These are phyloP conservation scores for Dorcus hopei DNA, from an alignment of 2,888 invertebrate genomes.

Conservation along the genomic window DNA sequence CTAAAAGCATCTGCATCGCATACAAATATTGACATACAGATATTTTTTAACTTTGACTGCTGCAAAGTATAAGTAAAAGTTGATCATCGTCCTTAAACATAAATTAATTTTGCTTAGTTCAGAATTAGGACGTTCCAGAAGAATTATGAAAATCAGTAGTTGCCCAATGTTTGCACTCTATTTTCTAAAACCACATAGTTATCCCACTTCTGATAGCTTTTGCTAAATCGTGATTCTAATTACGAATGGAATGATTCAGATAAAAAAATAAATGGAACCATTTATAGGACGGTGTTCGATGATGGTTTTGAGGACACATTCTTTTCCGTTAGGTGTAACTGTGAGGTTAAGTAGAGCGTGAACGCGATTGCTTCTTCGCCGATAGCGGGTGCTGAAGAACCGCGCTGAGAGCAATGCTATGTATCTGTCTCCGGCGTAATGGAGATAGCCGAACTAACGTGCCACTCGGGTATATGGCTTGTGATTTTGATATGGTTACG, in stretches of 20 bases:
- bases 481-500: slow-evolving; percentile 36
- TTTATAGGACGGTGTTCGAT: neutral
- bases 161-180: too few species aligned
- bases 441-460: slow-evolving; percentile 36
- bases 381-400: slow-evolving; percentile 26
- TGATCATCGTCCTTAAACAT: too few species aligned
- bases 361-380: slow-evolving; percentile 37
- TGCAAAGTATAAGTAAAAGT: too few species aligned
- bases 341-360: slow-evolving; percentile 41
- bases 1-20: neutral
- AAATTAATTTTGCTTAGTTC: too few species aligned
- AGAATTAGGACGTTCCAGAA: too few species aligned
- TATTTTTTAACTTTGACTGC: too few species aligned
- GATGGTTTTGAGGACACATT: slow-evolving; percentile 20
- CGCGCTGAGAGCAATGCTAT: slow-evolving; percentile 37
- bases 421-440: slow-evolving; percentile 37
- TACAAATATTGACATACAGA: neutral
- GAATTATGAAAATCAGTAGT: too few species aligned
- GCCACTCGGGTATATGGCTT: slow-evolving; percentile 38
- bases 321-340: slow-evolving; percentile 31
- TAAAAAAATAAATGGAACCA: too few species aligned
- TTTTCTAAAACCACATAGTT: too few species aligned
- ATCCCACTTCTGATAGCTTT: too few species aligned
- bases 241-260: too few species aligned
- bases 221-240: too few species aligned